These are phyloP conservation scores for Halictus quadricinctus DNA, from an alignment of 2,888 invertebrate species.

Conservation along the genomic window DNA sequence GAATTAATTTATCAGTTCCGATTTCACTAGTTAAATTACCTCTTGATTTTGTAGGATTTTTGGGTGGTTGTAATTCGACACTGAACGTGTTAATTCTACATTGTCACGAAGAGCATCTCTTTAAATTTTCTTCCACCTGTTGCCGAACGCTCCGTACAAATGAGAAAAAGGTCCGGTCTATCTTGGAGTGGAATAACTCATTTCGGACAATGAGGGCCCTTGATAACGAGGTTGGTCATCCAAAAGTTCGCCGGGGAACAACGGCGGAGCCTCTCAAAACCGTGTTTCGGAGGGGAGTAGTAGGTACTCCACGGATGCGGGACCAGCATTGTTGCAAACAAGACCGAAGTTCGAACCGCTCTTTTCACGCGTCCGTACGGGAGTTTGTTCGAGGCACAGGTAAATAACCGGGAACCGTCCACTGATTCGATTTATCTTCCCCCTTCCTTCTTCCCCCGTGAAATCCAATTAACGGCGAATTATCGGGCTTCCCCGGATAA, in stretches of 20 bases:
- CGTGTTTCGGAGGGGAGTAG: not conserved
- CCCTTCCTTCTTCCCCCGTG: slow-evolving; percentile 49
- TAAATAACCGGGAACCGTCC: slow-evolving; percentile 71
- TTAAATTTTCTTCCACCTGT: not conserved
- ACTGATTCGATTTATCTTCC: slow-evolving; percentile 68
- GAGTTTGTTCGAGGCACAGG: slow-evolving; percentile 62
- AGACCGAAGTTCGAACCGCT: slow-evolving; percentile 30
- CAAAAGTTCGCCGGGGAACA: not conserved
- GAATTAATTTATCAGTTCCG: no score
- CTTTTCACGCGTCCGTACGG: slow-evolving; percentile 48
- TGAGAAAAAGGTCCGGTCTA: not conserved
- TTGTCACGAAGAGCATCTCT: not conserved
- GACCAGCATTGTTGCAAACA: not conserved
- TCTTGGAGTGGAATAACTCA: not conserved
- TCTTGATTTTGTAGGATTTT: not conserved
- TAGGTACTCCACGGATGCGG: not conserved
- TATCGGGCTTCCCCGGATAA: slow-evolving; percentile 66
- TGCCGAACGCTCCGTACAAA: not conserved
- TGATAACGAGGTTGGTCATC: not conserved
- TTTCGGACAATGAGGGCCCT: not conserved
- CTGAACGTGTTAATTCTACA: not conserved
- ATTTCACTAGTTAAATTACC: no score
- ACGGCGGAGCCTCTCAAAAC: not conserved
- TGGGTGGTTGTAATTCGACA: no score
- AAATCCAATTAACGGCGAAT: slow-evolving; percentile 70